Conservation (phyloP, 92 coral and sea anemone species). For the Porites lobata region DNA sequence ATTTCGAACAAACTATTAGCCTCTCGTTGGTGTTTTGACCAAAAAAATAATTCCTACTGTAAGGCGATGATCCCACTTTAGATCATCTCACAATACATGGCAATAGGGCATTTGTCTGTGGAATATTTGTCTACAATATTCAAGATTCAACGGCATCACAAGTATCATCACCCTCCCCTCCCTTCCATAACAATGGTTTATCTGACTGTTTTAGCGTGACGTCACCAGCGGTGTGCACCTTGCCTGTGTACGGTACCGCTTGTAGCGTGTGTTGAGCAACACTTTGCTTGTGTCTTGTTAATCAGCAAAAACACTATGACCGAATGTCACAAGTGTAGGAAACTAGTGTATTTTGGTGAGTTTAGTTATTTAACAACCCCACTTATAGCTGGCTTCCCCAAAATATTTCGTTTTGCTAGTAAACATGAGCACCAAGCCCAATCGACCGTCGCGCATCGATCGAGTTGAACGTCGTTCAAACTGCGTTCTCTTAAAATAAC, state of each 20-base stretch:
- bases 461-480: not conserved
- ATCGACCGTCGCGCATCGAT: not conserved
- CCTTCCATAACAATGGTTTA: slow-evolving; percentile 8
- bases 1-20: too few relatives aligned
- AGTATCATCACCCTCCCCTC: not conserved
- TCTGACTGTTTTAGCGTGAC: slow-evolving; percentile 18
- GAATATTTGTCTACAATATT: too few relatives aligned
- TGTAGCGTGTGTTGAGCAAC: too few relatives aligned
- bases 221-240: slow-evolving; percentile 25
- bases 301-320: slow-evolving; percentile 66
- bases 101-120: too few relatives aligned
- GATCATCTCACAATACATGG: too few relatives aligned
- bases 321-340: slow-evolving; percentile 97
- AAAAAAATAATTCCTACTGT: too few relatives aligned
- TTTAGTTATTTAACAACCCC: slow-evolving; percentile 9
- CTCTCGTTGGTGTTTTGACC: too few relatives aligned
- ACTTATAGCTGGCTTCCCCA: not conserved
- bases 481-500: not conserved
- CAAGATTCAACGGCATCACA: too few relatives aligned
- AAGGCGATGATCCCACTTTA: too few relatives aligned
- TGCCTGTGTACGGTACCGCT: too few relatives aligned
- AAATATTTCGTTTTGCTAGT: slow-evolving; percentile 14
- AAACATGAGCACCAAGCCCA: not conserved
- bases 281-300: not conserved
- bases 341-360: slow-evolving; percentile 98